Percentiles rank a stretch among this genome's conserved stretches.
These are phyloP conservation scores for Prionace glauca DNA, from an alignment of 2,797 vertebrate genomes.

Conservation along the genomic window DNA sequence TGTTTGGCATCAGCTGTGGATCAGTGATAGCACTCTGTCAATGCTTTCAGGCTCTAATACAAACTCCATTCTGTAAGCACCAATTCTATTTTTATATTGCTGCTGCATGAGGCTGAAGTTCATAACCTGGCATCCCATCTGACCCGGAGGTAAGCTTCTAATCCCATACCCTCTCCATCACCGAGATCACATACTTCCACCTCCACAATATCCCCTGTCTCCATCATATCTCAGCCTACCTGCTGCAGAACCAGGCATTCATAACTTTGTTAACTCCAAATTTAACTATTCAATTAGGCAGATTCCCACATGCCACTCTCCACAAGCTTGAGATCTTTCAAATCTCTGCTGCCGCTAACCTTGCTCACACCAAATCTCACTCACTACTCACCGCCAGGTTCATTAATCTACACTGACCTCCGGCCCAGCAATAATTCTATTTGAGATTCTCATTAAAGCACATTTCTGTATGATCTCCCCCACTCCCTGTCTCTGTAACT, in stretches of 20 bases:
- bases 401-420: neutral
- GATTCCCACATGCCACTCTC: neutral
- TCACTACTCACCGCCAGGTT: neutral
- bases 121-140: neutral
- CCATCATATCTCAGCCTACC: neutral
- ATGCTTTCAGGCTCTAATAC: neutral
- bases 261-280: neutral
- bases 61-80: neutral
- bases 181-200: neutral
- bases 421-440: neutral
- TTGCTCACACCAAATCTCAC: neutral
- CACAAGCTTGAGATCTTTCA: neutral
- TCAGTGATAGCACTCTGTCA: neutral
- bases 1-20: neutral
- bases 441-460: neutral
- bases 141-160: neutral
- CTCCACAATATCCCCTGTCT: neutral
- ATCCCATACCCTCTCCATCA: neutral
- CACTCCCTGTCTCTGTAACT: neutral
- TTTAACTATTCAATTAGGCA: neutral
- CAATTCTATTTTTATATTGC: neutral
- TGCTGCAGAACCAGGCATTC: neutral
- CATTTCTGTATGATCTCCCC: neutral
- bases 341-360: neutral
- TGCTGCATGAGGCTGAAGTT: neutral